Conservation (phyloP, 2,797 vertebrate genomes). For the Oreonectes daqikongensis region DNA sequence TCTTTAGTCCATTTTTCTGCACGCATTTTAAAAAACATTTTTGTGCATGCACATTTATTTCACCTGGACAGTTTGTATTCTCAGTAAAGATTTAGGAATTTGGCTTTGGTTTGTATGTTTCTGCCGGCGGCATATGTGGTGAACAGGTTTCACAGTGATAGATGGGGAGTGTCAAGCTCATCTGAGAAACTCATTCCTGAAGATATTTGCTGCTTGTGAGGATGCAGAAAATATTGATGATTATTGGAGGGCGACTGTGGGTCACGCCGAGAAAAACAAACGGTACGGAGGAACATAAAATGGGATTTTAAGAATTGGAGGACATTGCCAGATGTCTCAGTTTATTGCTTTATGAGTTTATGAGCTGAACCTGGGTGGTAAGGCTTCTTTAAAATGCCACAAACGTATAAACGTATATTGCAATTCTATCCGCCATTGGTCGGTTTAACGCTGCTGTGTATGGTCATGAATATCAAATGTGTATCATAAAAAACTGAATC, state of each 20-base stretch:
- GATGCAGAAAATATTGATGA: slow-evolving; percentile 35
- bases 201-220: slow-evolving; percentile 55
- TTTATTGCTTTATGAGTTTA: slow-evolving; percentile 22
- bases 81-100: too few relatives aligned
- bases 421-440: neutral
- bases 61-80: too few relatives aligned
- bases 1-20: too few relatives aligned
- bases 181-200: slow-evolving; percentile 56
- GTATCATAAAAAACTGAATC: too few relatives aligned
- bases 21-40: too few relatives aligned
- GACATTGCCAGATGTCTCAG: slow-evolving; percentile 10
- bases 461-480: too few relatives aligned
- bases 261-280: slow-evolving; percentile 20
- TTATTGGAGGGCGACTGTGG: slow-evolving; percentile 17
- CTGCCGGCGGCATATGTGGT: slow-evolving; percentile 19
- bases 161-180: slow-evolving; percentile 17
- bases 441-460: too few relatives aligned
- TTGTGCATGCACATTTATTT: too few relatives aligned
- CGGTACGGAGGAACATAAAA: slow-evolving; percentile 9
- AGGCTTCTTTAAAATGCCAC: too few relatives aligned
- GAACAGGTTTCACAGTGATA: slow-evolving; percentile 43
- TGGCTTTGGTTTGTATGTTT: neutral
- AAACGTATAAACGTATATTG: neutral
- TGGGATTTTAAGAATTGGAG: slow-evolving; percentile 32
- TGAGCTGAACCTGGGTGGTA: slow-evolving; percentile 1